These are phyloP conservation scores for Acanthaster planci DNA, from an alignment of 35 echinoderm and acorn worm genomes.

Conservation along the genomic window DNA sequence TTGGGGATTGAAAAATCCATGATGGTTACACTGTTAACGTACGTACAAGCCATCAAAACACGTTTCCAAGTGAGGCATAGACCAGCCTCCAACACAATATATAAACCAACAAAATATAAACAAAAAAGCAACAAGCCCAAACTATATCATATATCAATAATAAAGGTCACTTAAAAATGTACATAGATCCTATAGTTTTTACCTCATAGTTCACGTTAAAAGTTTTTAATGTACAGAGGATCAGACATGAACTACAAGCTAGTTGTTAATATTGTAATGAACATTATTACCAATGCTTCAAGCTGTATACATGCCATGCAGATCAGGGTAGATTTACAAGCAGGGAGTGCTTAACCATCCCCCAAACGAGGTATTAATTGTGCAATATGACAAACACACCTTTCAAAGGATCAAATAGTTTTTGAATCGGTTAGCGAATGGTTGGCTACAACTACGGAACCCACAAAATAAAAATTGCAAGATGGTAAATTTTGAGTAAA, in stretches of 20 bases:
- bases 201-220: conserved; percentile 14
- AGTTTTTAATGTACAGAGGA: conserved; percentile 14
- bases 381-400: background rate
- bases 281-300: background rate
- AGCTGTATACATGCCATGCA: conserved; percentile 25
- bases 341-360: background rate
- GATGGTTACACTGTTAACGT: background rate
- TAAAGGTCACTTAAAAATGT: conserved; percentile 34
- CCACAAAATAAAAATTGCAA: no score
- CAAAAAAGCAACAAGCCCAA: conserved; percentile 23
- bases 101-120: conserved; percentile 30
- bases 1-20: background rate
- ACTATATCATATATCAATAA: conserved; percentile 2
- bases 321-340: background rate
- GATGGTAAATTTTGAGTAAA: no score
- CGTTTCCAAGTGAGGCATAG: conserved; percentile 1
- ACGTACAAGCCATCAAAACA: conserved; percentile 26
- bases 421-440: no score
- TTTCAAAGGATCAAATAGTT: no score
- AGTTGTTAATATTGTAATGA: background rate
- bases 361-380: conserved; percentile 14
- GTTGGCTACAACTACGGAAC: no score
- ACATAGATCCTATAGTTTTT: conserved; percentile 22
- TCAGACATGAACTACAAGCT: conserved; percentile 20
- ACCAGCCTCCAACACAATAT: conserved; percentile 6